Percentiles rank a stretch among this genome's conserved stretches.
Conservation (phyloP, 2,113 vertebrate species). For the Acrocephalus arundinaceus region DNA sequence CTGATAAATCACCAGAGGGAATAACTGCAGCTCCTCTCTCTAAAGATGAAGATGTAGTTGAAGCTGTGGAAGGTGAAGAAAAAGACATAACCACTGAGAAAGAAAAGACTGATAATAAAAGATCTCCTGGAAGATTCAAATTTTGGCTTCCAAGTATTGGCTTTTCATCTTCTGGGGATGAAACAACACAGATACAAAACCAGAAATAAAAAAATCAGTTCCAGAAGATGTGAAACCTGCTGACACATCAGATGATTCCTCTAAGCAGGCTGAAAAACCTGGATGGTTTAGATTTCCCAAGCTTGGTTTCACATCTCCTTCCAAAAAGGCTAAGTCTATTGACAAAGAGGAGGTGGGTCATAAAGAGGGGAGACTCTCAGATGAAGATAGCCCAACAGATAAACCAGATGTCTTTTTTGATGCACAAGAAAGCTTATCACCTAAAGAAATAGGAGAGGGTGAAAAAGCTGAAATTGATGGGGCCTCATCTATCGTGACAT, state of each 20-base stretch:
- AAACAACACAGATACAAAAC: neutral
- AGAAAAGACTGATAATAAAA: conserved; percentile 46
- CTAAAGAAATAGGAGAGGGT: conserved; percentile 43
- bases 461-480: neutral
- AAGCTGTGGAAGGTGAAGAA: neutral
- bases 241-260: neutral
- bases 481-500: neutral
- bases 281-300: conserved; percentile 78
- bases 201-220: neutral
- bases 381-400: conserved; percentile 57
- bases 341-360: neutral
- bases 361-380: conserved; percentile 9
- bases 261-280: conserved; percentile 60
- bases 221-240: conserved; percentile 39
- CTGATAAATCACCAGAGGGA: conserved; percentile 15
- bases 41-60: neutral
- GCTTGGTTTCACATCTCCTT: conserved; percentile 74
- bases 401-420: conserved; percentile 71
- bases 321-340: conserved; percentile 36
- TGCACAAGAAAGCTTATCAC: conserved; percentile 67
- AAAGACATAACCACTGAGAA: neutral
- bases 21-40: neutral
- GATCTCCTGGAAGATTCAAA: conserved; percentile 65
- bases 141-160: conserved; percentile 75
- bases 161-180: conserved; percentile 67